phyloP scores from a whole-genome alignment of 1,140 invertebrate genomes.

The Elymnias hypermnestra region DNA sequence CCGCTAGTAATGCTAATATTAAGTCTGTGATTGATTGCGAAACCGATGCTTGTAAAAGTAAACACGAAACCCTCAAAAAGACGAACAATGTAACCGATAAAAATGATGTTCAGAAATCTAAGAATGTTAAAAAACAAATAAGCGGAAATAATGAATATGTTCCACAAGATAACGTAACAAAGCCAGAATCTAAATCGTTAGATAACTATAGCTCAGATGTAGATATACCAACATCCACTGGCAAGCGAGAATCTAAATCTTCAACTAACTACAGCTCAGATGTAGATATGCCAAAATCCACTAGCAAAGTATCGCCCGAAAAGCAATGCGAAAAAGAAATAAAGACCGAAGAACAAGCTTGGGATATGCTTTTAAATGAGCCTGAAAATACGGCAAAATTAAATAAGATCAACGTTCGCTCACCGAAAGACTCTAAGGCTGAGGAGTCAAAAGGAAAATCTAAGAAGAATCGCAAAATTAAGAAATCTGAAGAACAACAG shows the following conservation, averaged over 20 bases:
- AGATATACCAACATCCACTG: too few species aligned
- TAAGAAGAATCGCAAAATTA: slow-evolving; percentile 54
- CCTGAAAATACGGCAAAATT: slow-evolving; percentile 28
- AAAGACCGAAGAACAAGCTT: slow-evolving; percentile 62
- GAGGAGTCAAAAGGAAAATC: slow-evolving; percentile 55
- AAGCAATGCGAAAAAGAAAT: slow-evolving; percentile 19
- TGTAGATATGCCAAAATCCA: too few species aligned
- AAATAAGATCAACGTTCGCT: slow-evolving; percentile 11
- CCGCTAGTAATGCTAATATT: slow-evolving; percentile 38
- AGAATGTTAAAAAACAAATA: too few species aligned
- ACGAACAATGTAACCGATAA: neutral
- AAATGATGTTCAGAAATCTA: neutral
- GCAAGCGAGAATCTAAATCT: too few species aligned
- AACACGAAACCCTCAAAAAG: too few species aligned
- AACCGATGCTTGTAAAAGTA: slow-evolving; percentile 17
- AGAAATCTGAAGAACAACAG: slow-evolving; percentile 43
- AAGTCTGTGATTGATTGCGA: slow-evolving; percentile 25
- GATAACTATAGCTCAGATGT: too few species aligned
- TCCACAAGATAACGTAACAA: too few species aligned
- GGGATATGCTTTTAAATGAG: slow-evolving; percentile 59
- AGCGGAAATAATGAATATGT: too few species aligned
- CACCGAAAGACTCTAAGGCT: slow-evolving; percentile 27
- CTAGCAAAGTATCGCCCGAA: slow-evolving; percentile 2
- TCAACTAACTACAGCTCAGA: too few species aligned
- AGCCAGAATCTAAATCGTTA: too few species aligned